phyloP scores from a whole-genome alignment of 2,113 vertebrate species.

The Paracanthobrama guichenoti region DNA sequence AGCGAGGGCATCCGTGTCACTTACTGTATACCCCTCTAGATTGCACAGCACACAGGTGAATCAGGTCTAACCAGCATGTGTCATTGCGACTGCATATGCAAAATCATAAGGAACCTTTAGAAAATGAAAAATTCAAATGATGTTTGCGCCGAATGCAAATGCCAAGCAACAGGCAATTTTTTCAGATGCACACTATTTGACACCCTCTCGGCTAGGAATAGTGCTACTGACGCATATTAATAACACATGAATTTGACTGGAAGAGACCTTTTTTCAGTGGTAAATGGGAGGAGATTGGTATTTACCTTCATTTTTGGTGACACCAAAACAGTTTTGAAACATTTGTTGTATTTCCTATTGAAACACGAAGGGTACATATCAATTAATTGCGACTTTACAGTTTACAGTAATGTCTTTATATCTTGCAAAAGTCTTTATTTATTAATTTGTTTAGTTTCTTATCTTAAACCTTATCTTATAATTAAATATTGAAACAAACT shows the following conservation, averaged over 20 bases:
- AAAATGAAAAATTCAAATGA: slow-evolving; percentile 51
- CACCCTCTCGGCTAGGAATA: neutral
- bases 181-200: slow-evolving; percentile 39
- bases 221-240: slow-evolving; percentile 11
- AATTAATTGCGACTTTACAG: neutral
- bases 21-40: slow-evolving; percentile 50
- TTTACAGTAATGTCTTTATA: neutral
- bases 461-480: neutral
- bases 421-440: neutral
- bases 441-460: neutral
- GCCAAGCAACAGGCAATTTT: slow-evolving; percentile 31
- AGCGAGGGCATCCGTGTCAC: slow-evolving; percentile 60
- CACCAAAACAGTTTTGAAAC: neutral
- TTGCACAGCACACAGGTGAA: slow-evolving; percentile 62
- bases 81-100: slow-evolving; percentile 51
- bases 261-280: neutral
- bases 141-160: slow-evolving; percentile 53
- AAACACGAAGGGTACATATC: neutral
- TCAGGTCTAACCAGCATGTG: slow-evolving; percentile 61
- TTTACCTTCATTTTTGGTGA: neutral
- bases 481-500: neutral
- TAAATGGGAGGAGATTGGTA: neutral
- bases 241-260: slow-evolving; percentile 15
- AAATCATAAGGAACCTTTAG: slow-evolving; percentile 45
- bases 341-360: neutral